phyloP scores from a whole-genome alignment of 2,888 invertebrate species.

The Bruchidius siliquastri region DNA sequence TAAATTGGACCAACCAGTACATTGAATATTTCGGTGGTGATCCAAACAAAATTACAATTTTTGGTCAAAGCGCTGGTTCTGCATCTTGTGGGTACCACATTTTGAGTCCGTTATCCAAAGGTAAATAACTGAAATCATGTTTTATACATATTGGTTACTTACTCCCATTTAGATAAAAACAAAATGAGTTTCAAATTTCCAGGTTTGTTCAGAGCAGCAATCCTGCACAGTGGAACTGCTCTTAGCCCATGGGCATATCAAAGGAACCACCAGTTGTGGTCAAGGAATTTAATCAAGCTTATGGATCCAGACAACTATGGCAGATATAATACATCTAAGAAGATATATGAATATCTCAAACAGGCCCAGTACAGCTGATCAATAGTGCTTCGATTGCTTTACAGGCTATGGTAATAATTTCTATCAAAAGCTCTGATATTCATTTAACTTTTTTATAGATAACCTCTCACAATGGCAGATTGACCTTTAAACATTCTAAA shows the following conservation, averaged over 20 bases:
- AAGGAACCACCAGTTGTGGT: constrained; percentile 1
- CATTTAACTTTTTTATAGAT: too few species aligned
- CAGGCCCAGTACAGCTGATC: not conserved
- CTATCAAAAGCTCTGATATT: too few species aligned
- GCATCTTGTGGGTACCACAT: constrained; percentile 39
- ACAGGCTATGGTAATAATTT: not conserved
- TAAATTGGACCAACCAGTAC: constrained; percentile 65
- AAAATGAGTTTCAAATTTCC: too few species aligned
- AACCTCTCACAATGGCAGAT: too few species aligned
- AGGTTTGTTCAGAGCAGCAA: constrained; percentile 32
- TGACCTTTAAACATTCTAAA: too few species aligned
- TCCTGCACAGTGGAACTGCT: constrained; percentile 34
- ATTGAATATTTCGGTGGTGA: constrained; percentile 67
- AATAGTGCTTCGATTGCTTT: not conserved
- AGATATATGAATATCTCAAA: not conserved
- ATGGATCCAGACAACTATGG: not conserved
- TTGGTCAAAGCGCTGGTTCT: constrained; percentile 69
- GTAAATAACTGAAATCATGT: not conserved
- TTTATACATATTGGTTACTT: too few species aligned
- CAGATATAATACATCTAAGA: not conserved
- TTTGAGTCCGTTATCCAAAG: constrained; percentile 8
- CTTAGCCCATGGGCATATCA: constrained; percentile 34
- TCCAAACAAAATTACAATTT: constrained; percentile 60
- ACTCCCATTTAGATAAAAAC: too few species aligned
- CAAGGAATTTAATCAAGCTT: not conserved